Evolutionary conservation across 2,113 vertebrate species (phyloP), one percentile per base, ranked within the genome.

Genomic region (Dipodomys ordii): DNA sequence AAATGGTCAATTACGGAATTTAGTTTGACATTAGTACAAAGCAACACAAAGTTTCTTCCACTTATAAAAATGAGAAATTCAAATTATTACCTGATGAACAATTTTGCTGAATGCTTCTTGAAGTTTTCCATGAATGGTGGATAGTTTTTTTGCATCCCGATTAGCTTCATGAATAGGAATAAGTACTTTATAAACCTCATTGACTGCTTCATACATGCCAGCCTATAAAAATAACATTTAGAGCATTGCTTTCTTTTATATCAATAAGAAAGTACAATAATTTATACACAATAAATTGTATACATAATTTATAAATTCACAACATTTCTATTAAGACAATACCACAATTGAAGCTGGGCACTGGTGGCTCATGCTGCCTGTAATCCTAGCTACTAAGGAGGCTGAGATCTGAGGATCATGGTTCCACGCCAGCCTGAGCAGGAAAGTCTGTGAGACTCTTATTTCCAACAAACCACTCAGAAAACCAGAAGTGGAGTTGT

Each of bases 101-200:
- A 99, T 99, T 99, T 99, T 99, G 98, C 99, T 99, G 98, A 99
- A 99, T 23, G 99, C 99, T 97, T 99, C 99, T 96, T 99, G 99
- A 82, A 99, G 99, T 99, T 99, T 99, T 99, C 99, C 99, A 98
- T 99, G 99, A 98, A 99, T 99, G 90, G 99, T 98, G 93, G 99
- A 99, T 35, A 99, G 98, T 97, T 99, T 99, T 98, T 99, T 99
- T 92, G 99, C 99, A n/a, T 99, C 99, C 95, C 99, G 98, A 97
- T 99, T 99, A 92, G 99, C 99, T 98, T 99, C 99, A 6, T 99
- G 99, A 97, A 99, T 98, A 64, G 99, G 99, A 98, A 99, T 99
- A 93, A 99, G 99, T 72, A 99, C 99, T 98, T 99, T 99, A 98
- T 99, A 99, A 96, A 99, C 99, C 97, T 99, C 99, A 19, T 99